phyloP scores from a whole-genome alignment of 2,797 vertebrate genomes.

The Sebastes cheni region DNA sequence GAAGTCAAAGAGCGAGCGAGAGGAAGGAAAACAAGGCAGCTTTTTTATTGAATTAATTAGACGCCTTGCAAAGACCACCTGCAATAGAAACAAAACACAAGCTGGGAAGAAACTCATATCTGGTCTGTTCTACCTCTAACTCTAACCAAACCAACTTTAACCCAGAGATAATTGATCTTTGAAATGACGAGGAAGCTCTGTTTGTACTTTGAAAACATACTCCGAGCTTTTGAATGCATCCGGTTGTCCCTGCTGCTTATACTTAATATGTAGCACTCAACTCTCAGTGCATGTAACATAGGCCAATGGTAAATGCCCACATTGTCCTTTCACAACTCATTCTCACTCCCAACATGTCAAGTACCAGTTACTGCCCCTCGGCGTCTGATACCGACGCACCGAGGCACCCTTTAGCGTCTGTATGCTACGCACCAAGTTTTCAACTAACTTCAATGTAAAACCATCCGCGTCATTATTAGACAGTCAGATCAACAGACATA shows the following conservation, averaged over 20 bases:
- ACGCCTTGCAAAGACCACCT: constrained; percentile 80
- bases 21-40: constrained; percentile 72
- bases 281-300: constrained; percentile 70
- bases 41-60: constrained; percentile 84
- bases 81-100: constrained; percentile 76
- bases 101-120: constrained; percentile 53
- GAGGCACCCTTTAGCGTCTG: no score
- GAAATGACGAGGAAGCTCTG: constrained; percentile 39
- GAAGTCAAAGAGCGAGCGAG: constrained; percentile 79
- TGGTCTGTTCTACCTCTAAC: constrained; percentile 43
- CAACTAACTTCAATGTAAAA: no score
- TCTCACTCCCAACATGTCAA: no score
- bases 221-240: constrained; percentile 51
- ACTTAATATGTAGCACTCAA: constrained; percentile 68
- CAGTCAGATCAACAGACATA: no score
- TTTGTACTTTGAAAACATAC: constrained; percentile 60
- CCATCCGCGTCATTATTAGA: no score
- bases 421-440: no score
- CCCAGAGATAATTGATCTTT: constrained; percentile 48
- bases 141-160: constrained; percentile 54
- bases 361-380: no score
- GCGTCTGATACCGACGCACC: no score
- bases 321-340: background rate
- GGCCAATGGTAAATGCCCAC: constrained; percentile 68
- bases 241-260: constrained; percentile 44